These are phyloP conservation scores for Phymanthus crucifer DNA, from an alignment of 92 coral and sea anemone genomes.

Conservation along the genomic window DNA sequence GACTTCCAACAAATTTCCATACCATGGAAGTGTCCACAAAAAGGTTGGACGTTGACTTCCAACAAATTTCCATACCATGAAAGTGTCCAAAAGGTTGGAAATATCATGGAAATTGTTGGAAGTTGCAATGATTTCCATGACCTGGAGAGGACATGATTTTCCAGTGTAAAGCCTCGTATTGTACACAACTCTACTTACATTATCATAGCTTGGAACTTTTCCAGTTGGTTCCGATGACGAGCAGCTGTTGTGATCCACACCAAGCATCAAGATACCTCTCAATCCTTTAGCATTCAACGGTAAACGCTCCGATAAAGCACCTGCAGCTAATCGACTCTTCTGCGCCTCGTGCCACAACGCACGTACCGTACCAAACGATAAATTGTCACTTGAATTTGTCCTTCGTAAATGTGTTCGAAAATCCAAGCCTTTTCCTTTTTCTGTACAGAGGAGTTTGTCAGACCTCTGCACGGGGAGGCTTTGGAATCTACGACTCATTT, in stretches of 20 bases:
- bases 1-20: no score
- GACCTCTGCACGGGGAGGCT: neutral
- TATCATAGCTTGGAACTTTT: neutral
- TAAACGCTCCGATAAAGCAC: slow-evolving; percentile 19
- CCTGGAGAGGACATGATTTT: no score
- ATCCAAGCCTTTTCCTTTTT: neutral
- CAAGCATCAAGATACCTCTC: neutral
- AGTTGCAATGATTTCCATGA: no score
- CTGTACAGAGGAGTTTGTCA: neutral
- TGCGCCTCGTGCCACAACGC: slow-evolving; percentile 39
- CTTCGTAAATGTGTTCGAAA: neutral
- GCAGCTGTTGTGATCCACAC: neutral
- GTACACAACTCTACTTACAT: neutral
- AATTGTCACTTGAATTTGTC: neutral
- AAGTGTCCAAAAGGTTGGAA: no score
- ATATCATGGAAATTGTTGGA: no score
- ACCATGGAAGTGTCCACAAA: no score
- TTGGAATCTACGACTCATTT: slow-evolving; percentile 13
- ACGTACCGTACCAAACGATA: slow-evolving; percentile 37
- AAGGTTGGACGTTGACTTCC: no score
- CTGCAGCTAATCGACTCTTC: slow-evolving; percentile 9
- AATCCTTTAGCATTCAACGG: neutral
- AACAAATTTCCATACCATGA: no score
- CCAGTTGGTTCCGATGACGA: slow-evolving; percentile 10
- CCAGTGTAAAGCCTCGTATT: no score